Base-by-base conservation (phyloP, 2,888 invertebrate genomes). In the Brachyopa scutellaris region DNA sequence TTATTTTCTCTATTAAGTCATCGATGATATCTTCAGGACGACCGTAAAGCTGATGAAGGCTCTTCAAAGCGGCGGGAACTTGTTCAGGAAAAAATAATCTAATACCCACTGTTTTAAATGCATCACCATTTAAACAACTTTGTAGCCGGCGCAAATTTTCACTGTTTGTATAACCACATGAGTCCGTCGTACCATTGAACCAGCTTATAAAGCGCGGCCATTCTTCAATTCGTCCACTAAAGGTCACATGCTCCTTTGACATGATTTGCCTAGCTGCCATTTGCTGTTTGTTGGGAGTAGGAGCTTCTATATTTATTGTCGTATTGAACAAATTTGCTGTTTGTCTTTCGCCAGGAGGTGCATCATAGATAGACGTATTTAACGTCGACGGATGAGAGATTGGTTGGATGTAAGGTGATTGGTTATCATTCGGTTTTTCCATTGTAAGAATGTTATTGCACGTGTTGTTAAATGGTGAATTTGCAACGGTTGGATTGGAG, bases 151-250 rank as follows among this genome's bases (percentile, higher is more conserved):
- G 23, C 8, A 53, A 2, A 23, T 74, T 66, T 9, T 73, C 64
- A 15, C n/a, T 8, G 26, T 55, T 38, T 9, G 51, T 21, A 26
- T 59, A 64, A 5, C 55, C 38, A 49, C 42, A 74, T 11, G 26
- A 17, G 1, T 11, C 11, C 8, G 57, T 74, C 5, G 66, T 51
- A 19, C 55, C 42, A 11, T 57, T 45, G 38, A 42, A 67, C 21
- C 40, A 59, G 5, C 45, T 76, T 1, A 49, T 59, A 13, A 76
- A 76, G 9, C 49, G 36, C 5, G 76, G 76, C 67, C 76, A 76
- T 29, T 76, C 66, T 33, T 67, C 76, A 21, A 53, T 40, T n/a
- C 51, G 59, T 11, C 76, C 76, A 40, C 53, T 36, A 31, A 76
- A 76, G 6, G 21, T 59, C 3, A 55, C 11, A 23, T 55, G 21